Percentiles rank a stretch among this genome's conserved stretches.
Conservation (phyloP, 2,113 vertebrate species). For the Sardina pilchardus region DNA sequence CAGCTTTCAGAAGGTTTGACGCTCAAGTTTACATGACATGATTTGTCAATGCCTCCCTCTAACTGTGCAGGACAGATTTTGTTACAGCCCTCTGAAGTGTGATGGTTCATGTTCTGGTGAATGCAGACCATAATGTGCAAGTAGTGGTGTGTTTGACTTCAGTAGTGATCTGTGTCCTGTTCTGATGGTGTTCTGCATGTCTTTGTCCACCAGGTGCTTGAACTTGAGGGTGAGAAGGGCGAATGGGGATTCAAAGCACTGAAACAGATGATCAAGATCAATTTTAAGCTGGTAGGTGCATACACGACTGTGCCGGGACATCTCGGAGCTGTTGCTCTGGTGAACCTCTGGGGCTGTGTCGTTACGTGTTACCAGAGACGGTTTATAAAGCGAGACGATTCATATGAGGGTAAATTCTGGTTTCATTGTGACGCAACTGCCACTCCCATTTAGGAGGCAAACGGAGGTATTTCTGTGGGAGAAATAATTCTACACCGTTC, state of each 20-base stretch:
- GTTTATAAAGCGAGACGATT: too few relatives aligned
- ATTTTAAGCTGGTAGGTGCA: constrained; percentile 93
- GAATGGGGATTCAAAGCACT: constrained; percentile 99
- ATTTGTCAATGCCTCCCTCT: not conserved
- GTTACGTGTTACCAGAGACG: too few relatives aligned
- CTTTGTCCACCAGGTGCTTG: constrained; percentile 82
- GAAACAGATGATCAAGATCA: constrained; percentile 99
- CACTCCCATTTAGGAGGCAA: too few relatives aligned
- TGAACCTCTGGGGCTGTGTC: too few relatives aligned
- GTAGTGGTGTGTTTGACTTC: not conserved
- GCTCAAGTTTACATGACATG: not conserved
- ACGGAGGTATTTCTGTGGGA: too few relatives aligned
- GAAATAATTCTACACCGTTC: too few relatives aligned
- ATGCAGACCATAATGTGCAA: too few relatives aligned
- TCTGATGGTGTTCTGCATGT: not conserved
- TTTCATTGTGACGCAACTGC: too few relatives aligned
- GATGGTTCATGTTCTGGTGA: too few relatives aligned
- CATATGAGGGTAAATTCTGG: too few relatives aligned
- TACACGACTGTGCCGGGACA: not conserved
- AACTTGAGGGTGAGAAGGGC: constrained; percentile 98
- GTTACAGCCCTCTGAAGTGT: too few relatives aligned
- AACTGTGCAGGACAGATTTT: too few relatives aligned
- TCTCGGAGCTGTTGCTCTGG: not conserved
- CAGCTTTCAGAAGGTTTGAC: constrained; percentile 95
- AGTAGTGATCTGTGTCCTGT: not conserved